Conservation (phyloP, 2,888 invertebrate species). For the Pterobdella sp. region DNA sequence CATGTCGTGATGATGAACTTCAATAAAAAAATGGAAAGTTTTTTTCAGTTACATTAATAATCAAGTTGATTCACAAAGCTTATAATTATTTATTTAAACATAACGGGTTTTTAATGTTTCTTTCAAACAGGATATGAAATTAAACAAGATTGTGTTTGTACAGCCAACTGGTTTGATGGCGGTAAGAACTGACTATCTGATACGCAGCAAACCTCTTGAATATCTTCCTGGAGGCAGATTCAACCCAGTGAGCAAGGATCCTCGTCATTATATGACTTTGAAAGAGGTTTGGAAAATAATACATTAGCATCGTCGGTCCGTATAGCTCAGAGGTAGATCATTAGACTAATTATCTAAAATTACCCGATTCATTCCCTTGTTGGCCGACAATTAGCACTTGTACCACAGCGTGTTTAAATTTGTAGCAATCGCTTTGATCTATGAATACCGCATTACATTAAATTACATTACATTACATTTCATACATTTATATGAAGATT, state of each 20-base stretch:
- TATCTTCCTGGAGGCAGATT: slow-evolving; percentile 19
- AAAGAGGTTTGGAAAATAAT: too few species aligned
- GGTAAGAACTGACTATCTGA: slow-evolving; percentile 25
- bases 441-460: too few species aligned
- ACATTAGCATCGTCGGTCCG: too few species aligned
- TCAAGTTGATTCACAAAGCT: background rate
- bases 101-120: too few species aligned
- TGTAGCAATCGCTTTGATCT: too few species aligned
- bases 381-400: too few species aligned
- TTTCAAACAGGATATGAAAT: slow-evolving; percentile 26
- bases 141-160: slow-evolving; percentile 24
- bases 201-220: slow-evolving; percentile 24
- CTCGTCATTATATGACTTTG: slow-evolving; percentile 10
- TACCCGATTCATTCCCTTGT: too few species aligned
- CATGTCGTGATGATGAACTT: slow-evolving; percentile 27
- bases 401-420: too few species aligned
- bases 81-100: background rate
- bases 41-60: background rate
- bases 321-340: too few species aligned
- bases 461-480: background rate
- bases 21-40: slow-evolving; percentile 14
- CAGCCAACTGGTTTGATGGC: slow-evolving; percentile 27
- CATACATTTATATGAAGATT: background rate
- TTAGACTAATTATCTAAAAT: too few species aligned
- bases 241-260: slow-evolving; percentile 18